A percentile compares a stretch with the other conserved stretches of the same genome.
phyloP scores from a whole-genome alignment of 2,113 vertebrate genomes.

The Sarotherodon lohbergeri region DNA sequence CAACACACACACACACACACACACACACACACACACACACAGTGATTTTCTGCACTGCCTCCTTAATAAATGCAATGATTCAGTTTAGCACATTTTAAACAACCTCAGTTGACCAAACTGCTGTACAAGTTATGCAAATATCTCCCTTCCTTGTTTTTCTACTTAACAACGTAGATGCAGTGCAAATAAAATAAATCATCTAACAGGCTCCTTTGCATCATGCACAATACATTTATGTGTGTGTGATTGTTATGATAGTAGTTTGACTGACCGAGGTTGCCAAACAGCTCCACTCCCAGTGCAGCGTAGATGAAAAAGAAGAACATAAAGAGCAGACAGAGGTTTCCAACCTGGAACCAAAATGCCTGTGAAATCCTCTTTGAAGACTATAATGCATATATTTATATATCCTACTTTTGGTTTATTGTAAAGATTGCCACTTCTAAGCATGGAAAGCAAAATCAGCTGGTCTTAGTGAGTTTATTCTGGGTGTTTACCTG shows the following conservation, averaged over 20 bases:
- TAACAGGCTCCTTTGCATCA: not conserved
- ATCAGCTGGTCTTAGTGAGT: not conserved
- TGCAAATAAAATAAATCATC: not conserved
- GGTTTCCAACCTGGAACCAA: conserved; percentile 83
- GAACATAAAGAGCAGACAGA: conserved; percentile 89
- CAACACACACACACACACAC: not conserved
- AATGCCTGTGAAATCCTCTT: not conserved
- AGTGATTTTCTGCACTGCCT: not conserved
- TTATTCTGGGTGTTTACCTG: not conserved
- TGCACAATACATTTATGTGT: not conserved
- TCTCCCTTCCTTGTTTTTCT: not conserved
- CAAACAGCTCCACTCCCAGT: conserved; percentile 91
- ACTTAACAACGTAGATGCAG: not conserved
- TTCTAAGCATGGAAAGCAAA: not conserved
- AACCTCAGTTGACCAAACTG: not conserved
- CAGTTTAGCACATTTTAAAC: not conserved
- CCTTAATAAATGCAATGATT: not conserved
- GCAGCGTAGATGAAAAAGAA: conserved; percentile 95
- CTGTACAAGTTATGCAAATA: not conserved
- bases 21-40: not conserved
- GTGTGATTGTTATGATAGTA: not conserved
- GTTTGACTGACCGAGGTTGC: conserved; percentile 82
- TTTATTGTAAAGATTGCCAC: not conserved
- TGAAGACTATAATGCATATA: not conserved
- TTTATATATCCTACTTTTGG: not conserved